Conservation (phyloP, 2,113 vertebrate genomes). For the Agelaius tricolor region DNA sequence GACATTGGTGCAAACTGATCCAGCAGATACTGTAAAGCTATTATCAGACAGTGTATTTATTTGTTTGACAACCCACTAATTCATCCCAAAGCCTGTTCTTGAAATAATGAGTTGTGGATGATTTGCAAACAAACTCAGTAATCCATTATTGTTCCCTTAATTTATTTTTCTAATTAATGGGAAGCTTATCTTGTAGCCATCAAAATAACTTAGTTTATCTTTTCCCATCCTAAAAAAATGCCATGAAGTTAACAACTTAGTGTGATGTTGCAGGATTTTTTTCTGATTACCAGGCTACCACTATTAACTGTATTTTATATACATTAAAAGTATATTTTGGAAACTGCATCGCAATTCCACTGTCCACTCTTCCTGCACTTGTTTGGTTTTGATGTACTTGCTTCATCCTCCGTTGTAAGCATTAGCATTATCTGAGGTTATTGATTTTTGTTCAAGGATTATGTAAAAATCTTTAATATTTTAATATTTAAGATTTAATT, state of each 20-base stretch:
- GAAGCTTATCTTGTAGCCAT: background rate
- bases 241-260: background rate
- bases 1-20: background rate
- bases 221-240: constrained; percentile 1
- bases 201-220: background rate
- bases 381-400: background rate
- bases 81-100: background rate
- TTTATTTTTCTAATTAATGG: constrained; percentile 7
- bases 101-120: constrained; percentile 18
- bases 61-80: constrained; percentile 36
- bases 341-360: background rate
- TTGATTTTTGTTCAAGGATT: background rate
- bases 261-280: background rate
- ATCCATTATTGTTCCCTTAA: constrained; percentile 17
- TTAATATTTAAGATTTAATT: too few species aligned
- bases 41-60: background rate
- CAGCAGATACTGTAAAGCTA: background rate
- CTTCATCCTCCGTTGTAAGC: background rate
- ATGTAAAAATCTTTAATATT: background rate
- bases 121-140: background rate
- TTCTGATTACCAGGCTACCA: background rate
- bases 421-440: background rate
- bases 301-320: background rate
- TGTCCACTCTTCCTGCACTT: background rate
- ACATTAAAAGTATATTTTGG: background rate